Percentiles rank a stretch among this genome's conserved stretches.
phyloP scores from a whole-genome alignment of 2,797 vertebrate genomes.

The Periophthalmus magnuspinnatus region DNA sequence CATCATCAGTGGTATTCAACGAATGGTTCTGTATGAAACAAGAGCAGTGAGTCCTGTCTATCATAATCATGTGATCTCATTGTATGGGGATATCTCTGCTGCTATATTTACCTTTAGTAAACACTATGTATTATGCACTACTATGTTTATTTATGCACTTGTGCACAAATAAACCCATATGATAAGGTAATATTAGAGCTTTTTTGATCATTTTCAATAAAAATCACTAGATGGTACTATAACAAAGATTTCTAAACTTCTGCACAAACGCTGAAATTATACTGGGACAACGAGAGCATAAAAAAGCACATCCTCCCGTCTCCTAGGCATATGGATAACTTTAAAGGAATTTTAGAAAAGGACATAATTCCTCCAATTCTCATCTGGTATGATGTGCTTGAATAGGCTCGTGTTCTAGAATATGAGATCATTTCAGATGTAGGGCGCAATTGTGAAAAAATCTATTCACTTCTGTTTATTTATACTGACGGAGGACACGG shows the following conservation, averaged over 20 bases:
- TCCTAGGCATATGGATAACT: too few species aligned
- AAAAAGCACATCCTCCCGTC: background rate
- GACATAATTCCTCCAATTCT: too few species aligned
- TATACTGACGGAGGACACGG: too few species aligned
- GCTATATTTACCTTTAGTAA: background rate
- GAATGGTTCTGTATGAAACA: conserved; percentile 94
- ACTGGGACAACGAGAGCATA: background rate
- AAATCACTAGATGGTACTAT: conserved; percentile 68
- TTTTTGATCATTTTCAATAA: background rate
- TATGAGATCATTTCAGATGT: too few species aligned
- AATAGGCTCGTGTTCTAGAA: too few species aligned
- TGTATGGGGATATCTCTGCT: background rate
- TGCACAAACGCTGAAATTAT: background rate
- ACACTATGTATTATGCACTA: background rate
- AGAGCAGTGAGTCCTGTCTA: conserved; percentile 87
- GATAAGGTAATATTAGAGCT: background rate
- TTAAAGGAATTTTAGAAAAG: too few species aligned
- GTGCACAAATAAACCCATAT: background rate
- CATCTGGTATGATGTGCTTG: too few species aligned
- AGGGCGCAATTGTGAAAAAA: too few species aligned
- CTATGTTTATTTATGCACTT: too few species aligned
- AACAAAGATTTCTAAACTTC: background rate
- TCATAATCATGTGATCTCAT: background rate
- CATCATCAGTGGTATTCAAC: conserved; percentile 91
- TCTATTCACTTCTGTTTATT: too few species aligned